Percentiles rank a stretch among this genome's conserved stretches.
Evolutionary conservation across 2,888 invertebrate genomes (phyloP).

Genomic region (Phragmatobia fuliginosa): DNA sequence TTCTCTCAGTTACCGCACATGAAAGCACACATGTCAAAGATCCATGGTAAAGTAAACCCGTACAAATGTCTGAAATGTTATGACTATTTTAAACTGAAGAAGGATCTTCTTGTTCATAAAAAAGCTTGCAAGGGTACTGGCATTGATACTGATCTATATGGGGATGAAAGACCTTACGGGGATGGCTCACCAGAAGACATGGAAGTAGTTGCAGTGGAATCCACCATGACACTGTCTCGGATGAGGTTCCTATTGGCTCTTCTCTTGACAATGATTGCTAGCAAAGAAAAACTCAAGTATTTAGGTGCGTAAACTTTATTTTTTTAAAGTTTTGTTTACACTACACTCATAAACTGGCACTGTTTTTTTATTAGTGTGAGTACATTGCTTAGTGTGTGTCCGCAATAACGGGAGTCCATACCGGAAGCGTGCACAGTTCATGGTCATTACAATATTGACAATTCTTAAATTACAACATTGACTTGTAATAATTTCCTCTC

Average conservation of each 20-base stretch:
- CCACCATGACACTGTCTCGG: constrained; percentile 89
- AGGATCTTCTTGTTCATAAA: constrained; percentile 89
- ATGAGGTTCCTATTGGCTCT: constrained; percentile 93
- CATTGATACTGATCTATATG: constrained; percentile 57
- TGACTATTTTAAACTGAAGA: constrained; percentile 92
- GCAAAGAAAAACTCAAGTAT: constrained; percentile 91
- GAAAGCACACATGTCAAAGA: constrained; percentile 95
- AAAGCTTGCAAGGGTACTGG: constrained; percentile 79
- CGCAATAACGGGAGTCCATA: constrained; percentile 73
- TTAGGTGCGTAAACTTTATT: constrained; percentile 89
- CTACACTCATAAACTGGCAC: constrained; percentile 69
- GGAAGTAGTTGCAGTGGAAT: constrained; percentile 53
- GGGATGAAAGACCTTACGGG: constrained; percentile 11
- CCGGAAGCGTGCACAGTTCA: constrained; percentile 55
- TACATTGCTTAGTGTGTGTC: constrained; percentile 82
- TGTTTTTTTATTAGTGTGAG: constrained; percentile 70
- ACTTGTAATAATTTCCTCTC: constrained; percentile 42
- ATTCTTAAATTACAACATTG: constrained; percentile 32
- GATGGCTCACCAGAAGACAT: constrained; percentile 10
- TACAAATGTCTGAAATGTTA: constrained; percentile 92
- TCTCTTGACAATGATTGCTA: constrained; percentile 93
- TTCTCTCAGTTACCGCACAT: constrained; percentile 95
- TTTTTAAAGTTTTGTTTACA: constrained; percentile 57
- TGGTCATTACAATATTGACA: constrained; percentile 51
- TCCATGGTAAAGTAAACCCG: constrained; percentile 92